Percentiles rank a stretch among this genome's conserved stretches.
These are phyloP conservation scores for Troides helena DNA, from an alignment of 2,888 invertebrate species.

Conservation along the genomic window DNA sequence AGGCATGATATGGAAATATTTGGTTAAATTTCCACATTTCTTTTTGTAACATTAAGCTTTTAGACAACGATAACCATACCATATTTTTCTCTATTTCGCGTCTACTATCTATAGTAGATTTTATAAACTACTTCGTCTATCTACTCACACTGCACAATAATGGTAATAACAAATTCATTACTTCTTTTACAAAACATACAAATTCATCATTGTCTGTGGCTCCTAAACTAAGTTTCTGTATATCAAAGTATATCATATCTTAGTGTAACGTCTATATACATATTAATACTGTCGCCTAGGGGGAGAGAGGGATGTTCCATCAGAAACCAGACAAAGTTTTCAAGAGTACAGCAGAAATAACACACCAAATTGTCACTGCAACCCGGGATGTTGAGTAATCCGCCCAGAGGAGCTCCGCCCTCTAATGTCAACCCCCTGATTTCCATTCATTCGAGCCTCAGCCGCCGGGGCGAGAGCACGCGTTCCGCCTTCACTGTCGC, in stretches of 20 bases:
- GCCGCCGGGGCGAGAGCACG: slow-evolving; percentile 47
- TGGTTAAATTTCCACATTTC: neutral
- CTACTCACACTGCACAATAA: neutral
- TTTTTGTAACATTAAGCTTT: neutral
- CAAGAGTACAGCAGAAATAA: slow-evolving; percentile 40
- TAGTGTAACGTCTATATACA: neutral
- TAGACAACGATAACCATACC: neutral
- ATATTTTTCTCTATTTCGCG: neutral
- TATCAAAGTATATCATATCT: too few species aligned
- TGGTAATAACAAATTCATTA: too few species aligned
- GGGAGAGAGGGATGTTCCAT: neutral
- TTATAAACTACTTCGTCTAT: neutral
- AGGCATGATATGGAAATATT: neutral
- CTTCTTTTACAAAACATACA: neutral
- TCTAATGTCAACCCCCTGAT: slow-evolving; percentile 56
- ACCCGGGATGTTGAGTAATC: slow-evolving; percentile 37
- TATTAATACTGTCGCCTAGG: neutral
- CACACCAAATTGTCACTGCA: slow-evolving; percentile 7
- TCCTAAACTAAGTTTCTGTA: too few species aligned
- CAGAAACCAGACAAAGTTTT: slow-evolving; percentile 53
- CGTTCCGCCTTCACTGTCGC: slow-evolving; percentile 31
- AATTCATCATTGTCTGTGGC: neutral
- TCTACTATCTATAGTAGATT: neutral
- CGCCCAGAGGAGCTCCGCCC: slow-evolving; percentile 63
- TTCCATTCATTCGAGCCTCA: slow-evolving; percentile 68